Percentiles rank a stretch among this genome's conserved stretches.
Conservation (phyloP, 2,888 invertebrate species). For the Hirtodrosophila histrioides region DNA sequence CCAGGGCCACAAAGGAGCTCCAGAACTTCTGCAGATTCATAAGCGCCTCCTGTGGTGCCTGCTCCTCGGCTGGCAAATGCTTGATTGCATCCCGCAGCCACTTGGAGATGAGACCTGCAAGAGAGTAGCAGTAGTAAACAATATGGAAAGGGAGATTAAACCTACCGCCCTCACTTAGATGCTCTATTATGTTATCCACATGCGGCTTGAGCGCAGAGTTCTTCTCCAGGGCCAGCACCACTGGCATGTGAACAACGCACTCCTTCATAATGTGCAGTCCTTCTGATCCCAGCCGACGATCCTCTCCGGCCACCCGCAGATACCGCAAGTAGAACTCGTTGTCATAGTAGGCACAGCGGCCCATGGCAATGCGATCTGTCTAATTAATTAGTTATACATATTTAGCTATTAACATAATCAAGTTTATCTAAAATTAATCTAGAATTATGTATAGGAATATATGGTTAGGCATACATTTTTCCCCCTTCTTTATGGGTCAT, state of each 20-base stretch:
- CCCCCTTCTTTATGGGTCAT: no score
- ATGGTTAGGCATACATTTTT: no score
- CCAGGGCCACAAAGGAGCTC: conserved; percentile 90
- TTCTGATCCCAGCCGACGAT: conserved; percentile 77
- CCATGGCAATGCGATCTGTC: conserved; percentile 87
- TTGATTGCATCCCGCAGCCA: conserved; percentile 91
- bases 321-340: conserved; percentile 89
- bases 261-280: conserved; percentile 91
- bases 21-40: conserved; percentile 92
- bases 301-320: conserved; percentile 85
- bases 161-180: conserved; percentile 89
- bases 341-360: conserved; percentile 92
- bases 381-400: conserved; percentile 25
- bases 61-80: conserved; percentile 86
- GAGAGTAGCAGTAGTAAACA: background rate
- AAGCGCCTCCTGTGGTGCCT: conserved; percentile 88
- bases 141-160: background rate
- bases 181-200: conserved; percentile 88
- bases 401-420: no score
- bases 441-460: background rate
- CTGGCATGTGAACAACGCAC: conserved; percentile 92
- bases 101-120: conserved; percentile 89
- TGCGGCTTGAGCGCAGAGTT: conserved; percentile 91
- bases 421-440: no score
- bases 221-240: conserved; percentile 92